Conservation (phyloP, 2,888 invertebrate genomes). For the Oscheius onirici region DNA sequence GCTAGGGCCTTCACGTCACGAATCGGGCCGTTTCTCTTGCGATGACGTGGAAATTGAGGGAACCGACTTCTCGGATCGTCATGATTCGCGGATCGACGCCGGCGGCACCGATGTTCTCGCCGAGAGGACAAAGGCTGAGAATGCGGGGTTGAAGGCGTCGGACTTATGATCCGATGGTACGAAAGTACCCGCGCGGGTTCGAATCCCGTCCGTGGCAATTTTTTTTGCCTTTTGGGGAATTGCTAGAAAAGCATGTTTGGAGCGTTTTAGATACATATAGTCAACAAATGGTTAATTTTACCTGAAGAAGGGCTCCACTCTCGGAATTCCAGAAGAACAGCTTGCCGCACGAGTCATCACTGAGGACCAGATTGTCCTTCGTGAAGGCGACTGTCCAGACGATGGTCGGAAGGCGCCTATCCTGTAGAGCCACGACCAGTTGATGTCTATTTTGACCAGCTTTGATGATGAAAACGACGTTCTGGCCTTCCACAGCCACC, state of each 20-base stretch:
- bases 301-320: constrained; percentile 55
- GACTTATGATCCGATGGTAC: too few species aligned
- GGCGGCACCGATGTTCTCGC: constrained; percentile 50
- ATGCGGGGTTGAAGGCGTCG: constrained; percentile 58
- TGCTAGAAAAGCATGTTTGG: too few species aligned
- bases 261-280: too few species aligned
- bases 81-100: constrained; percentile 66
- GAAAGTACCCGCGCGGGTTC: too few species aligned
- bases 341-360: constrained; percentile 65
- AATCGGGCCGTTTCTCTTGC: constrained; percentile 40
- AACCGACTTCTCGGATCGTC: constrained; percentile 39
- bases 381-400: constrained; percentile 62
- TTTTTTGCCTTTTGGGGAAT: too few species aligned
- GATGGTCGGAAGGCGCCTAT: constrained; percentile 55
- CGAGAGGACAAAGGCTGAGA: constrained; percentile 45
- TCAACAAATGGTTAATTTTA: too few species aligned
- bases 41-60: constrained; percentile 36
- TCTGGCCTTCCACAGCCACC: constrained; percentile 48
- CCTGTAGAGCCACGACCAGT: constrained; percentile 39
- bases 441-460: constrained; percentile 40
- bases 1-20: constrained; percentile 48
- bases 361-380: constrained; percentile 38
- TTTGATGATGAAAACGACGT: constrained; percentile 39
- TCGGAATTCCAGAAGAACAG: constrained; percentile 59
- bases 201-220: too few species aligned